Percentiles rank a stretch among this genome's conserved stretches.
Evolutionary conservation across 2,113 vertebrate species (phyloP).

Genomic region (Centropus unirufus): DNA sequence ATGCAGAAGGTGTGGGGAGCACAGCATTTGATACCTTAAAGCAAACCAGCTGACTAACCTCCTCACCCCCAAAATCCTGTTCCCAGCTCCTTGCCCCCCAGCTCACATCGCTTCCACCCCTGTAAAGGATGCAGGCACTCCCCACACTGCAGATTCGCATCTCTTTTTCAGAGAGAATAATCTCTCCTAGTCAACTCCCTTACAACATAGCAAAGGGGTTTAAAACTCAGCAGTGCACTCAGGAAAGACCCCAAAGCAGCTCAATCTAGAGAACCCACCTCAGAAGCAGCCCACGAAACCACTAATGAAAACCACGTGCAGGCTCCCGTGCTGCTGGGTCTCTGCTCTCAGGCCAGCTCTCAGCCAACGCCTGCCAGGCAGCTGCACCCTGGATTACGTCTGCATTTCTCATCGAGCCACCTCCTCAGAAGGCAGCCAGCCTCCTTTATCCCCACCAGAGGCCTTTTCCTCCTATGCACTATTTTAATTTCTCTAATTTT

Average conservation of each 20-base stretch:
- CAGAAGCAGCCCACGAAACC: background rate
- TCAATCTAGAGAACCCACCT: background rate
- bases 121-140: background rate
- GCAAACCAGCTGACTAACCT: background rate
- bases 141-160: rapidly evolving
- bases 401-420: background rate
- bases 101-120: background rate
- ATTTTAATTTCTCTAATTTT: background rate
- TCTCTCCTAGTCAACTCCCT: background rate
- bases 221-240: background rate
- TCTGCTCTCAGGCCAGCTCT: background rate
- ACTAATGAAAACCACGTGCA: background rate
- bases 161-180: background rate
- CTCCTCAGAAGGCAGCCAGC: background rate
- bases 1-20: background rate
- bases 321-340: background rate
- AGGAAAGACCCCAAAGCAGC: background rate
- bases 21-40: background rate
- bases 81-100: background rate
- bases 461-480: background rate
- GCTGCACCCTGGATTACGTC: background rate
- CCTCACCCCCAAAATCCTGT: no score
- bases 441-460: background rate
- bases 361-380: background rate
- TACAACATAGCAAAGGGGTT: background rate